phyloP scores from a whole-genome alignment of 2,888 invertebrate genomes.

The Pollenia griseotomentosa region DNA sequence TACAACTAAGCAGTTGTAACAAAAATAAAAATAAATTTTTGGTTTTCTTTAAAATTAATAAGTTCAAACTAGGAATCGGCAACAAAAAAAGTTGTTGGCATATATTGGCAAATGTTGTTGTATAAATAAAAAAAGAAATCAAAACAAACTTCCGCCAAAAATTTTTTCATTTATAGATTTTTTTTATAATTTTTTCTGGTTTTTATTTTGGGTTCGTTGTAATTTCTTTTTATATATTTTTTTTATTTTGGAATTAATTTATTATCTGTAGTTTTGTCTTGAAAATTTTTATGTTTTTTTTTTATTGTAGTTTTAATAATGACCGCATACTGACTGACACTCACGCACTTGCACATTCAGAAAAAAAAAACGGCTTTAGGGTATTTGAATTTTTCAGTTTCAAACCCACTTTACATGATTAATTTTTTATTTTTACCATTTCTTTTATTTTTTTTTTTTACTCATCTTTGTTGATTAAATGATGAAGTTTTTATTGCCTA shows the following conservation, averaged over 20 bases:
- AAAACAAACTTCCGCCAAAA: slow-evolving; percentile 55
- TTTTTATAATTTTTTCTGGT: background rate
- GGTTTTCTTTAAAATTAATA: slow-evolving; percentile 58
- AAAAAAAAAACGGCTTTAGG: background rate
- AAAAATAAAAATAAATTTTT: background rate
- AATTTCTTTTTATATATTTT: slow-evolving; percentile 1
- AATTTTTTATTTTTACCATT: background rate
- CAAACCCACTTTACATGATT: slow-evolving; percentile 11
- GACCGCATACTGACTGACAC: slow-evolving; percentile 29
- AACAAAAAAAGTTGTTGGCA: slow-evolving; percentile 54
- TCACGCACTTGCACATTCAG: slow-evolving; percentile 47
- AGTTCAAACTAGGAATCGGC: slow-evolving; percentile 64
- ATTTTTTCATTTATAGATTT: slow-evolving; percentile 13
- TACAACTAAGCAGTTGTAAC: background rate
- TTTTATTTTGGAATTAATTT: background rate
- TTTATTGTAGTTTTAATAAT: slow-evolving; percentile 27
- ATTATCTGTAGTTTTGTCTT: background rate
- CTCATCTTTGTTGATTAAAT: slow-evolving; percentile 8
- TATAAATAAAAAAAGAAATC: slow-evolving; percentile 14
- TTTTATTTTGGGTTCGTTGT: background rate
- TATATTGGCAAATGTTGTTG: slow-evolving; percentile 56
- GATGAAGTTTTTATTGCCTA: background rate
- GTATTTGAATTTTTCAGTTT: background rate
- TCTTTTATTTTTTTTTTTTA: background rate
- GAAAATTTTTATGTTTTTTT: slow-evolving; percentile 17